These are phyloP conservation scores for Xerus inauris DNA, from an alignment of 2,113 vertebrate species.

Conservation along the genomic window DNA sequence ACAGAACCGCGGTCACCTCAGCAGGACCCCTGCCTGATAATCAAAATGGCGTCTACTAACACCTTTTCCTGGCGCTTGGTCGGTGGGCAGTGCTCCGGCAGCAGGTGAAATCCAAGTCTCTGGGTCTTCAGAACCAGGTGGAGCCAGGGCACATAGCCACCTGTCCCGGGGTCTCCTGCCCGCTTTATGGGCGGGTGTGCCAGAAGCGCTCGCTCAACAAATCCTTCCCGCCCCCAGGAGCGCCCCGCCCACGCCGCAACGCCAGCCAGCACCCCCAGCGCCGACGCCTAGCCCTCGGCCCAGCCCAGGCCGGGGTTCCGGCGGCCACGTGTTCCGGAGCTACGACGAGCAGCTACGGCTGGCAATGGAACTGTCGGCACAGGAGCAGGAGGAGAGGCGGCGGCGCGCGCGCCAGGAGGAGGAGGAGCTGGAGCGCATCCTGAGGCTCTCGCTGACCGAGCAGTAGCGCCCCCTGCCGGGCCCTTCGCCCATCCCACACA, in stretches of 20 bases:
- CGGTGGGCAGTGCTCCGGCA: not conserved
- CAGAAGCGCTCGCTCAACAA: not conserved
- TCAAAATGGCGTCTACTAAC: not conserved
- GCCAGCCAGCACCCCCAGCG: slow-evolving; percentile 62
- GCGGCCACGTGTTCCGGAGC: slow-evolving; percentile 89
- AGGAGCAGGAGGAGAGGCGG: slow-evolving; percentile 94
- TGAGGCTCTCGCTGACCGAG: slow-evolving; percentile 96
- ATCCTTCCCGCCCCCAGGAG: slow-evolving; percentile 85
- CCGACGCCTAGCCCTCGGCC: slow-evolving; percentile 80
- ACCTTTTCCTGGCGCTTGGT: not conserved
- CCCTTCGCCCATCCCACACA: not conserved
- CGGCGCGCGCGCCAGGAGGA: slow-evolving; percentile 91
- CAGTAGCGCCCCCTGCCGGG: slow-evolving; percentile 87
- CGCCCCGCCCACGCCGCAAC: slow-evolving; percentile 89
- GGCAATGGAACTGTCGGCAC: slow-evolving; percentile 96
- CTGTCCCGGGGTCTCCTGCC: not conserved
- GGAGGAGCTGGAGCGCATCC: slow-evolving; percentile 95
- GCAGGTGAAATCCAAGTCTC: not conserved
- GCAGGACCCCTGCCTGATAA: not conserved
- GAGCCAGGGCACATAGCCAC: not conserved
- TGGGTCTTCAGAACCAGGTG: not conserved
- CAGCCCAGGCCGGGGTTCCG: slow-evolving; percentile 84
- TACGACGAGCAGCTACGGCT: slow-evolving; percentile 95
- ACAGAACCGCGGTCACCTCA: not conserved
- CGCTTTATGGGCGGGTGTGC: not conserved